phyloP scores from a whole-genome alignment of 2,797 vertebrate species.

The Aldrovandia affinis region DNA sequence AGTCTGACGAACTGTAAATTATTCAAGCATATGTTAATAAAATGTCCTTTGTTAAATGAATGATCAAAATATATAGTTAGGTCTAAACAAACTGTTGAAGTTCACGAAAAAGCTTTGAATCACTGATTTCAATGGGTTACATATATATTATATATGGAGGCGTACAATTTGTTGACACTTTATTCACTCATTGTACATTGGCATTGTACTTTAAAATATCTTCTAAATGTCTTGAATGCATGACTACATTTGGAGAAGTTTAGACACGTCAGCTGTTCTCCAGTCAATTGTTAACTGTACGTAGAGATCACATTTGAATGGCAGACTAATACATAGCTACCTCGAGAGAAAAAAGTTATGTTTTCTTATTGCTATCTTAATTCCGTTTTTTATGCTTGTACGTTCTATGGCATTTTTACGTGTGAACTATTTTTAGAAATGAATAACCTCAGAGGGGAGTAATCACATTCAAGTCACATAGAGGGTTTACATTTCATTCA shows the following conservation, averaged over 20 bases:
- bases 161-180: neutral
- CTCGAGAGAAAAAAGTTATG: neutral
- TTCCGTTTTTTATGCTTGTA: neutral
- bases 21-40: neutral
- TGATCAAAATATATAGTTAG: too few relatives aligned
- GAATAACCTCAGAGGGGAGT: neutral
- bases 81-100: neutral
- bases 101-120: neutral
- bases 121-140: neutral
- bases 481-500: neutral
- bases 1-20: neutral
- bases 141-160: neutral
- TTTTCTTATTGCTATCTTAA: neutral
- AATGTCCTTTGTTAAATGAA: neutral
- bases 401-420: neutral
- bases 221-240: conserved; percentile 24
- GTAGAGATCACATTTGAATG: conserved; percentile 53
- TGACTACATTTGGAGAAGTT: conserved; percentile 47
- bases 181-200: neutral
- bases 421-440: neutral
- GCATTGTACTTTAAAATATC: neutral
- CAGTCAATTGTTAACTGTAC: conserved; percentile 54
- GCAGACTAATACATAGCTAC: conserved; percentile 41
- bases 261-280: conserved; percentile 56
- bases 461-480: neutral